Evolutionary conservation across 2,113 vertebrate species (phyloP).

Genomic region (Zootoca vivipara): DNA sequence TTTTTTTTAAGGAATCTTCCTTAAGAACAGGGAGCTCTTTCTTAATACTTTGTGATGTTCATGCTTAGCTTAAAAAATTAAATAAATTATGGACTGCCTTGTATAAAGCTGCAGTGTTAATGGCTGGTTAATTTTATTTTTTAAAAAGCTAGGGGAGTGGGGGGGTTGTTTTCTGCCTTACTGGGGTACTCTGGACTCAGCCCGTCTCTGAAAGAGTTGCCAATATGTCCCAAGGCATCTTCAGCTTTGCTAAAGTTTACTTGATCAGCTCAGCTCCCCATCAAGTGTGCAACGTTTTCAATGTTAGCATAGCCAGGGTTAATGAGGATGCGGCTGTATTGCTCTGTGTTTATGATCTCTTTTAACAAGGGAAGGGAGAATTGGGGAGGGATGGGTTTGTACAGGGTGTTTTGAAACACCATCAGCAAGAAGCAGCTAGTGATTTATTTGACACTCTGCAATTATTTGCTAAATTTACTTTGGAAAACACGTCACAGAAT

Average conservation of each 20-base stretch:
- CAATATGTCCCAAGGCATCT: background rate
- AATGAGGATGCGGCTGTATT: background rate
- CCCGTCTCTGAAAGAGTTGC: too few relatives aligned
- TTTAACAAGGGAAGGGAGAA: constrained; percentile 31
- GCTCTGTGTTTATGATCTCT: constrained; percentile 29
- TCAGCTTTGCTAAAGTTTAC: background rate
- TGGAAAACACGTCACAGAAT: constrained; percentile 40
- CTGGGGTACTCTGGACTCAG: background rate
- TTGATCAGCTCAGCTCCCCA: background rate
- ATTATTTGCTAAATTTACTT: constrained; percentile 58
- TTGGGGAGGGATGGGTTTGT: background rate
- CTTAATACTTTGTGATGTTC: too few relatives aligned
- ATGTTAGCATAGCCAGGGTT: background rate
- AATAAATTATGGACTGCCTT: background rate
- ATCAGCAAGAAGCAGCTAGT: constrained; percentile 35
- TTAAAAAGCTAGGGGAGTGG: too few relatives aligned
- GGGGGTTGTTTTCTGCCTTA: background rate
- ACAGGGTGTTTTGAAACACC: constrained; percentile 37
- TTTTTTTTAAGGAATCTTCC: too few relatives aligned
- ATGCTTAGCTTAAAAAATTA: background rate
- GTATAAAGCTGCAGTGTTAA: background rate
- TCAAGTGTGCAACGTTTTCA: background rate
- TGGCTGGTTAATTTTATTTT: background rate
- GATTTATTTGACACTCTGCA: constrained; percentile 32
- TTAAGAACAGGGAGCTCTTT: background rate